Base-by-base conservation (phyloP, 2,888 invertebrate genomes). In the Lithosia quadra region DNA sequence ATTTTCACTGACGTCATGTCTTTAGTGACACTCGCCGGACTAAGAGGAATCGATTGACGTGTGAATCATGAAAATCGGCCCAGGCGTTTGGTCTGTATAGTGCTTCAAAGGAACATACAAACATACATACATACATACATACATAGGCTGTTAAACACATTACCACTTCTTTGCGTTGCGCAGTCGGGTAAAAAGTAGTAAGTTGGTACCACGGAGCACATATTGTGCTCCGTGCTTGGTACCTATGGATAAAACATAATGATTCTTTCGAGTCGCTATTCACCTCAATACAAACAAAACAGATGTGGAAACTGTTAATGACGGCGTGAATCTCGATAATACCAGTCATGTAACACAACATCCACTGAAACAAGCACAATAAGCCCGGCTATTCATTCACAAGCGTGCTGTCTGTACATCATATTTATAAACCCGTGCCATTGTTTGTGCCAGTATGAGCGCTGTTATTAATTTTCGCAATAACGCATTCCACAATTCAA, bases 401-500 rank as follows among this genome's bases (percentile, higher is more conserved):
- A 69, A 67, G 64, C 72, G 66, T 76, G 43, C 67, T 61, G 78
- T 72, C 73, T 69, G 73, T 69, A 75, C 75, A 68, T 79, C 68
- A 66, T 82, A 88, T 89, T 88, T 87, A 88, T 87, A 89, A 89
- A 88, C 83, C 80, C 76, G 68, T 68, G 61, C 86, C 87, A 89
- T 88, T 90, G 90, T 90, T 90, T 82, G 78, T 75, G 69, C 68
- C 65, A 64, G 76, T 67, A 72, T 76, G 72, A 76, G 63, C 72
- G 22, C 36, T 81, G 80, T 81, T 81, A 80, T 81, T 81, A 80
- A 82, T 82, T 80, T 75, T 69, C 77, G 68, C 78, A 73, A 80
- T 71, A 75, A 72, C 81, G 81, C 89, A 88, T 88, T 84, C 87
- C 87, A 78, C 84, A 78, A 86, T 88, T 89, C 89, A 90, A 89